phyloP scores from a whole-genome alignment of 1,140 invertebrate genomes.

The Neodiprion lecontei region DNA sequence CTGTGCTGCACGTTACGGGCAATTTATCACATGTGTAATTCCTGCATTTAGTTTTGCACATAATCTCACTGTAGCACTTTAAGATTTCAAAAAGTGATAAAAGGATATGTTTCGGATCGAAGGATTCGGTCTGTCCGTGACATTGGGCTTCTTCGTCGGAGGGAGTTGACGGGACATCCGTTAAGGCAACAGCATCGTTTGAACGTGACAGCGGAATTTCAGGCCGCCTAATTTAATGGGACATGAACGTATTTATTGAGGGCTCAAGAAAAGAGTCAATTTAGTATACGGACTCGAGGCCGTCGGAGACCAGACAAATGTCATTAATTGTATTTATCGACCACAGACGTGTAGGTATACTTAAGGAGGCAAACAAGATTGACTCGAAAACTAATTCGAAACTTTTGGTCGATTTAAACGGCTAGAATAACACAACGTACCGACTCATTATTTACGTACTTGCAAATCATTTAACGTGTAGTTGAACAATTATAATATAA shows the following conservation, averaged over 20 bases:
- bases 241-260: background rate
- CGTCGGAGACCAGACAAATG: background rate
- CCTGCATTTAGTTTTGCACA: background rate
- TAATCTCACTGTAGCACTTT: background rate
- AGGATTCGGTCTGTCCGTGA: background rate
- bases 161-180: background rate
- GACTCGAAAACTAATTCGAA: too few species aligned
- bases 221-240: background rate
- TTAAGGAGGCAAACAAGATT: too few species aligned
- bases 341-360: too few species aligned
- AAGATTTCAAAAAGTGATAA: background rate
- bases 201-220: too few species aligned
- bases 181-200: too few species aligned
- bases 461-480: too few species aligned
- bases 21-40: background rate
- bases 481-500: too few species aligned
- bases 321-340: too few species aligned
- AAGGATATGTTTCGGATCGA: background rate
- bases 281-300: background rate
- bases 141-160: background rate
- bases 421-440: too few species aligned
- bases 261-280: background rate
- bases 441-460: too few species aligned
- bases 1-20: background rate
- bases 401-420: too few species aligned